phyloP scores from a whole-genome alignment of 2,888 invertebrate species.

The Xanthia togata region DNA sequence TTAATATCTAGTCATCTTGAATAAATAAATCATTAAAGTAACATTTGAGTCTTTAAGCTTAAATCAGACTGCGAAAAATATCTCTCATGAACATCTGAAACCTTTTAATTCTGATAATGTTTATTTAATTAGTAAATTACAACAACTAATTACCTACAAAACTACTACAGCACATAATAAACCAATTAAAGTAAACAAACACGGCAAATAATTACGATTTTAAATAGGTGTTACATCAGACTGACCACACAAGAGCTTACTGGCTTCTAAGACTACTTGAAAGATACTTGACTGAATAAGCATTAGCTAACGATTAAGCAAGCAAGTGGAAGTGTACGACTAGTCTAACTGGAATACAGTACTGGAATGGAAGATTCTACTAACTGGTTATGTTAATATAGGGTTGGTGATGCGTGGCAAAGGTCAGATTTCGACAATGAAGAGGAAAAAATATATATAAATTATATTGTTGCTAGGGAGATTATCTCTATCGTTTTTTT shows the following conservation, averaged over 20 bases:
- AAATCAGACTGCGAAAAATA: background rate
- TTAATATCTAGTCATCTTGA: background rate
- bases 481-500: conserved; percentile 1
- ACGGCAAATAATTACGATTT: conserved; percentile 21
- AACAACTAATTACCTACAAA: background rate
- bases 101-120: background rate
- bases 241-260: conserved; percentile 39
- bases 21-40: conserved; percentile 7
- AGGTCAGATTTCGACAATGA: conserved; percentile 66
- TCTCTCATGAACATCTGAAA: background rate
- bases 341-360: conserved; percentile 53
- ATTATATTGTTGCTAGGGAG: conserved; percentile 26
- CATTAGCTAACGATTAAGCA: conserved; percentile 49
- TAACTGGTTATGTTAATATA: conserved; percentile 74
- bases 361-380: conserved; percentile 64
- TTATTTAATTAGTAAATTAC: background rate
- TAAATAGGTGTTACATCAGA: conserved; percentile 31
- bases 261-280: conserved; percentile 37
- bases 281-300: conserved; percentile 48
- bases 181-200: conserved; percentile 15
- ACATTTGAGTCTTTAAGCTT: background rate
- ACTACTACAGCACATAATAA: conserved; percentile 7
- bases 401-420: conserved; percentile 60
- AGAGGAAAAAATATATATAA: conserved; percentile 35
- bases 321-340: conserved; percentile 32